These are phyloP conservation scores for Tapirus indicus DNA, from an alignment of 2,797 vertebrate species.

Conservation along the genomic window DNA sequence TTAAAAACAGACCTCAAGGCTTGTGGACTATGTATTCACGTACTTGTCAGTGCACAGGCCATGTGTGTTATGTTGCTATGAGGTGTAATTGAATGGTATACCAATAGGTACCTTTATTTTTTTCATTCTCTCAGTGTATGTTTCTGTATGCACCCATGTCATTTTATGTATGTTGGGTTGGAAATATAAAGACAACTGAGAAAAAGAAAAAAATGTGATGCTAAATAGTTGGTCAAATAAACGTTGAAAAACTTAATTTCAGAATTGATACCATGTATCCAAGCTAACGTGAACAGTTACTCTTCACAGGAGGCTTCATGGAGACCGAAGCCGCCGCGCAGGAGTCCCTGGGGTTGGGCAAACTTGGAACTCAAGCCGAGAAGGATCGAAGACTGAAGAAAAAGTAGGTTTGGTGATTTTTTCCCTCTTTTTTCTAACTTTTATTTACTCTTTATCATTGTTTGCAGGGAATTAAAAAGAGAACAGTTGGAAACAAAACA, in stretches of 20 bases:
- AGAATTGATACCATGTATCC: neutral
- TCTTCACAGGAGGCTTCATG: constrained; percentile 92
- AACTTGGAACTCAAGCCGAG: constrained; percentile 99
- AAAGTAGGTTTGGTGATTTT: constrained; percentile 92
- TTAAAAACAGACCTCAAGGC: neutral
- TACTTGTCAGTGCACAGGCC: neutral
- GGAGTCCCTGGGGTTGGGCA: constrained; percentile 94
- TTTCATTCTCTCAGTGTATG: neutral
- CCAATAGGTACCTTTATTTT: neutral
- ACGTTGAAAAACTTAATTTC: neutral
- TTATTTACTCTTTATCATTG: neutral
- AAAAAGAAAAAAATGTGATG: neutral
- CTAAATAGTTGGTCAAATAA: neutral
- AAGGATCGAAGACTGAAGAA: constrained; percentile 99
- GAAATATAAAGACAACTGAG: neutral
- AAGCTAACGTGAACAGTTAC: neutral
- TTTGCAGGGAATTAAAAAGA: neutral
- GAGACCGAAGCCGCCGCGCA: constrained; percentile 95
- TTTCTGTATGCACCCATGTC: neutral
- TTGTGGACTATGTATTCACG: neutral
- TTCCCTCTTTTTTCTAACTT: neutral
- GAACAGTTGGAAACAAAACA: neutral
- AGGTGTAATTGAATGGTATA: neutral
- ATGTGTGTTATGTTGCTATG: neutral
- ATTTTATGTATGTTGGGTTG: neutral